phyloP scores from a whole-genome alignment of 2,113 vertebrate genomes.

The Hylia prasina region DNA sequence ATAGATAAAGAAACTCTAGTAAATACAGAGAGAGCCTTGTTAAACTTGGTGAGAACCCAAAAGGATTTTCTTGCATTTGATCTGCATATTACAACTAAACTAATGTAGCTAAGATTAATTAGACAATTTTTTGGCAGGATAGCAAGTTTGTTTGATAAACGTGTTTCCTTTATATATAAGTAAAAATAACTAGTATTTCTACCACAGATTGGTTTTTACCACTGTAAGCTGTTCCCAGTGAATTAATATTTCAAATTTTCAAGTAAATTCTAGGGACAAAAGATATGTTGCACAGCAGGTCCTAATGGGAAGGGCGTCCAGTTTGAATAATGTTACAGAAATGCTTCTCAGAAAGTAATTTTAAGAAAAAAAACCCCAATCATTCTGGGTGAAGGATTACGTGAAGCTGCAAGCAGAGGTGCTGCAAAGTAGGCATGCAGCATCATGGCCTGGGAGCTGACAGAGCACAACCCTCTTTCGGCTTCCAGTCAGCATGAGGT shows the following conservation, averaged over 20 bases:
- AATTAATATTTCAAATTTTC: not conserved
- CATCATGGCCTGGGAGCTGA: fast-evolving
- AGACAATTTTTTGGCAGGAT: slow-evolving; percentile 15
- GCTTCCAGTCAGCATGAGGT: fast-evolving
- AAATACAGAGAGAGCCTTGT: not conserved
- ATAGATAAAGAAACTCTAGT: not conserved
- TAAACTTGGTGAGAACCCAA: not conserved
- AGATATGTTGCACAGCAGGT: not conserved
- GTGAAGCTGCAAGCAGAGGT: not conserved
- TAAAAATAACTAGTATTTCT: not conserved
- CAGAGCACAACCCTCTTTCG: not conserved
- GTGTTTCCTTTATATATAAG: not conserved
- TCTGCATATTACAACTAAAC: not conserved
- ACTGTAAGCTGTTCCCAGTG: not conserved
- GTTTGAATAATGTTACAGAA: not conserved
- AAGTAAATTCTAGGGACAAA: not conserved
- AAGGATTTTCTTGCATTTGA: not conserved
- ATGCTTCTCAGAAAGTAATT: not conserved
- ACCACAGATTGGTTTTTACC: not conserved
- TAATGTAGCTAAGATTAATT: not conserved
- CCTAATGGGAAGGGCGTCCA: fast-evolving
- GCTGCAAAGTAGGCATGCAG: fast-evolving
- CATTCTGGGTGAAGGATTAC: not conserved
- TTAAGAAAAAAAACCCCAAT: not conserved
- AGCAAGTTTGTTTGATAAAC: not conserved